phyloP scores from a whole-genome alignment of 2,888 invertebrate species.

The Heliconius erato region DNA sequence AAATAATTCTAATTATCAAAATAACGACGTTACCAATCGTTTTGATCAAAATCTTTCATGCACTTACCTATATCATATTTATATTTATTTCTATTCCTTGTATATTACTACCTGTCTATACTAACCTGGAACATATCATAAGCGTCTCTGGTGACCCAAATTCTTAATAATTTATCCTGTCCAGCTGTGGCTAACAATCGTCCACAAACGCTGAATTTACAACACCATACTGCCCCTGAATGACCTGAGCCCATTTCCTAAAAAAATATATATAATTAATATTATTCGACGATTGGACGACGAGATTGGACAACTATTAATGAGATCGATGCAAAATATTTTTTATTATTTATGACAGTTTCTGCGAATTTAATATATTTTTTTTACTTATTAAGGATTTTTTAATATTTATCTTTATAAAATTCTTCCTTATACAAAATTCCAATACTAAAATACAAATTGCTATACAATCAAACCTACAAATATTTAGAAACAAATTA shows the following conservation, averaged over 20 bases:
- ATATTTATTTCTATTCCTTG: background rate
- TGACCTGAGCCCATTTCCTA: slow-evolving; percentile 93
- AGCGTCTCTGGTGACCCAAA: slow-evolving; percentile 97
- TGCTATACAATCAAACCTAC: background rate
- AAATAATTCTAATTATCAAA: too few relatives aligned
- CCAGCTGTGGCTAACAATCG: slow-evolving; percentile 98
- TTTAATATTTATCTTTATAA: too few relatives aligned
- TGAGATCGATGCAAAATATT: too few relatives aligned
- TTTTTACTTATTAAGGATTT: background rate
- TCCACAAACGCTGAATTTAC: slow-evolving; percentile 99
- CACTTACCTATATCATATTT: background rate
- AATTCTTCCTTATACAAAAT: too few relatives aligned
- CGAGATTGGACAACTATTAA: too few relatives aligned
- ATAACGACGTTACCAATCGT: too few relatives aligned
- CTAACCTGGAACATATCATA: slow-evolving; percentile 90
- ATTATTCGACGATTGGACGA: too few relatives aligned
- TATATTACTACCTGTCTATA: too few relatives aligned
- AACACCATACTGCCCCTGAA: slow-evolving; percentile 98
- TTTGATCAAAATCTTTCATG: too few relatives aligned
- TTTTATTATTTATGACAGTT: too few relatives aligned
- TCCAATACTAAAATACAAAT: too few relatives aligned
- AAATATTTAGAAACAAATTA: background rate
- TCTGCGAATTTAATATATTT: background rate
- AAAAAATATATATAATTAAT: background rate
- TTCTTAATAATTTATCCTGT: slow-evolving; percentile 96